Conservation (phyloP, 92 coral and sea anemone species). For the Epizoanthus fatuus region DNA sequence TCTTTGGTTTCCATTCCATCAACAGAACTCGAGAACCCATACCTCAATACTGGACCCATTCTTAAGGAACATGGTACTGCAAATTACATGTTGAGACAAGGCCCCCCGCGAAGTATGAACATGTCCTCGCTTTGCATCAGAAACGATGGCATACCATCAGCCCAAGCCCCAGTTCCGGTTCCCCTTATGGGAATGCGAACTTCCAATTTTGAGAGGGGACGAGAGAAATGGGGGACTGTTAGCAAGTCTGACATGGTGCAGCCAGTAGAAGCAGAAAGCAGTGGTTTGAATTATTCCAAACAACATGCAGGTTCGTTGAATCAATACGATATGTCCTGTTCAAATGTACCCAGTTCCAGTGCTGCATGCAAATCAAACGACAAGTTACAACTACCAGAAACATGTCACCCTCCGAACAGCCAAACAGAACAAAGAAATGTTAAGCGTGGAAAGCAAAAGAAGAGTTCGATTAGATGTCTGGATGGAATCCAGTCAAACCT, state of each 20-base stretch:
- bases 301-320: neutral
- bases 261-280: neutral
- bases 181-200: neutral
- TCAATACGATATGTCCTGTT: neutral
- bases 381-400: too few species aligned
- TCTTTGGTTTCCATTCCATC: neutral
- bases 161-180: neutral
- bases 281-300: neutral
- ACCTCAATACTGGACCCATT: neutral
- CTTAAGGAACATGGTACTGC: neutral
- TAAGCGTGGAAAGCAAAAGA: too few species aligned
- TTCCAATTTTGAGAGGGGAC: neutral
- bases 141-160: neutral
- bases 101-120: neutral
- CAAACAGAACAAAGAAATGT: too few species aligned
- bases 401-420: too few species aligned
- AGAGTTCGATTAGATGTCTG: neutral
- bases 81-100: neutral
- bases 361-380: too few species aligned
- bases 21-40: too few species aligned
- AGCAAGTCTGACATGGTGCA: neutral
- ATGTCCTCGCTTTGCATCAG: neutral
- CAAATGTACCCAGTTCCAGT: neutral
- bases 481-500: neutral
- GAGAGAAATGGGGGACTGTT: neutral